Conservation (phyloP, 2,113 vertebrate genomes). For the Percopsis transmontana region DNA sequence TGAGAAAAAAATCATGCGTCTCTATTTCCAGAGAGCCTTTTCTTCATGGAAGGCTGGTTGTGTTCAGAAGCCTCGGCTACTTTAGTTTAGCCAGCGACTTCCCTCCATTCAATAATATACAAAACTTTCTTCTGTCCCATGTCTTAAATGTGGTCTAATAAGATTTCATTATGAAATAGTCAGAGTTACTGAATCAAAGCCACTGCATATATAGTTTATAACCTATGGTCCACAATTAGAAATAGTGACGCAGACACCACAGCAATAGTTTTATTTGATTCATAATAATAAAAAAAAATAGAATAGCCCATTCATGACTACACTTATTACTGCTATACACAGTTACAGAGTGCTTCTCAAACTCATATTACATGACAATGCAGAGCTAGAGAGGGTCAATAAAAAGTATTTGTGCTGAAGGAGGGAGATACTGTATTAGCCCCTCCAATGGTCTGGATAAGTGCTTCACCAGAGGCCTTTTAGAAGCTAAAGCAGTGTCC, state of each 20-base stretch:
- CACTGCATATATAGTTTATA: too few relatives aligned
- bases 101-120: neutral
- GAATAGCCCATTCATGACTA: too few relatives aligned
- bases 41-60: neutral
- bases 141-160: neutral
- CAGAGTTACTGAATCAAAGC: too few relatives aligned
- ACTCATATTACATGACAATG: neutral
- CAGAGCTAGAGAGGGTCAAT: constrained; percentile 11
- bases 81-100: neutral
- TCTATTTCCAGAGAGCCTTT: neutral
- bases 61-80: neutral
- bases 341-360: constrained; percentile 6
- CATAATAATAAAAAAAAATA: too few relatives aligned
- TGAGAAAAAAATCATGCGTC: neutral
- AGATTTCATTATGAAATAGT: neutral
- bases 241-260: too few relatives aligned
- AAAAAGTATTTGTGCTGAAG: constrained; percentile 29
- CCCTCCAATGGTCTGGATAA: constrained; percentile 39
- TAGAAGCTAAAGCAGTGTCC: constrained; percentile 10
- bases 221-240: too few relatives aligned
- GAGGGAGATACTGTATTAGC: constrained; percentile 15
- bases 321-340: constrained; percentile 7
- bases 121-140: neutral
- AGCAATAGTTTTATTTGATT: too few relatives aligned
- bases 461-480: constrained; percentile 17